Conservation (phyloP, 2,888 invertebrate species). For the Nudaria mundana region DNA sequence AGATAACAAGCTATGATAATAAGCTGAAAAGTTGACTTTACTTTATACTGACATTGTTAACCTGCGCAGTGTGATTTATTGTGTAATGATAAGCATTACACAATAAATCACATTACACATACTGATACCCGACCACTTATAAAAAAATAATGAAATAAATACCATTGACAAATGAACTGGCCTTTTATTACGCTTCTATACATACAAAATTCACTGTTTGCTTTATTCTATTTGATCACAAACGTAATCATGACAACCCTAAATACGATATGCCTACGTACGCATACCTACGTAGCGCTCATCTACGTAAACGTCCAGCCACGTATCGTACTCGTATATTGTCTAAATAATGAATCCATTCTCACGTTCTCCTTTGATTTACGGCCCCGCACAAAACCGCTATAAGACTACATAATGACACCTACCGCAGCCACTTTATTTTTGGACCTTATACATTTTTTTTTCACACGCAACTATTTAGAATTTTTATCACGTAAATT, state of each 20-base stretch:
- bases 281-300: conserved; percentile 14
- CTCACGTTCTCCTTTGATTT: conserved; percentile 73
- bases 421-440: conserved; percentile 77
- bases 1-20: not conserved
- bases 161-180: not conserved
- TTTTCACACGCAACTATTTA: conserved; percentile 77
- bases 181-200: conserved; percentile 12
- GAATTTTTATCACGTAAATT: conserved; percentile 80
- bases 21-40: not conserved
- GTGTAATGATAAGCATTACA: not conserved
- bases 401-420: conserved; percentile 71
- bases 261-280: conserved; percentile 14
- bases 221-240: too few species aligned
- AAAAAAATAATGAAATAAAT: too few species aligned
- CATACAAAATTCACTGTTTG: conserved; percentile 17
- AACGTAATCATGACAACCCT: conserved; percentile 24
- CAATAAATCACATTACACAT: too few species aligned
- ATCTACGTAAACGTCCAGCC: conserved; percentile 38
- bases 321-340: conserved; percentile 50
- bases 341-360: conserved; percentile 72
- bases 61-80: not conserved
- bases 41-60: not conserved
- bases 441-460: conserved; percentile 71
- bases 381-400: conserved; percentile 62
- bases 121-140: too few species aligned